These are phyloP conservation scores for Drosophila funebris DNA, from an alignment of 1,140 invertebrate species.

Conservation along the genomic window DNA sequence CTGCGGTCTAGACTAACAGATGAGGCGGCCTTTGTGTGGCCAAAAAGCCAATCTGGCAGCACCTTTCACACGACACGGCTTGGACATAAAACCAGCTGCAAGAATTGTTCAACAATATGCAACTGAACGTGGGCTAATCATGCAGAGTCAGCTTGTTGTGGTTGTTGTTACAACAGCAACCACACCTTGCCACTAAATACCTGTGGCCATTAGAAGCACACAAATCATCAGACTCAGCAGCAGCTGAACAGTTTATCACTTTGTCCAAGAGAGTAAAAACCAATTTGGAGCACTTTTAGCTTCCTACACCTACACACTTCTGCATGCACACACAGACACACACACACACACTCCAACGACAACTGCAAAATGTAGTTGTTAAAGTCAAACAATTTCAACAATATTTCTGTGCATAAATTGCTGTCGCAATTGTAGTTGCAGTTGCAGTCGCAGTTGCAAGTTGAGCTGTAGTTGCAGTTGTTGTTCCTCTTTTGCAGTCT, in stretches of 20 bases:
- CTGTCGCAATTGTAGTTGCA: slow-evolving; percentile 48
- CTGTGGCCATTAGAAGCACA: slow-evolving; percentile 56
- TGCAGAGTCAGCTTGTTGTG: background rate
- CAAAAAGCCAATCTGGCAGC: slow-evolving; percentile 38
- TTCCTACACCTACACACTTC: slow-evolving; percentile 43
- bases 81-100: slow-evolving; percentile 59
- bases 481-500: background rate
- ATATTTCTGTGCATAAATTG: slow-evolving; percentile 78
- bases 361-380: slow-evolving; percentile 76
- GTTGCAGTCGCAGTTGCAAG: slow-evolving; percentile 10
- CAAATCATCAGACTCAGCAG: slow-evolving; percentile 42
- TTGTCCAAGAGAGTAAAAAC: slow-evolving; percentile 50
- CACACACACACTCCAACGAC: slow-evolving; percentile 8
- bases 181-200: slow-evolving; percentile 29
- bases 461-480: slow-evolving; percentile 8
- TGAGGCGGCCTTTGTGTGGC: background rate
- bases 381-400: slow-evolving; percentile 77
- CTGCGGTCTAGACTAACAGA: slow-evolving; percentile 28
- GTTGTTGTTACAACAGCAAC: background rate
- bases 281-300: slow-evolving; percentile 66
- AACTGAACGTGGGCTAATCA: slow-evolving; percentile 21
- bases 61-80: slow-evolving; percentile 62
- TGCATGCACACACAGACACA: slow-evolving; percentile 31
- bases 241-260: slow-evolving; percentile 76
- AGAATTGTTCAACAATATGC: slow-evolving; percentile 15